These are phyloP conservation scores for Tychaedon coryphoeus DNA, from an alignment of 2,113 vertebrate genomes.

Conservation along the genomic window DNA sequence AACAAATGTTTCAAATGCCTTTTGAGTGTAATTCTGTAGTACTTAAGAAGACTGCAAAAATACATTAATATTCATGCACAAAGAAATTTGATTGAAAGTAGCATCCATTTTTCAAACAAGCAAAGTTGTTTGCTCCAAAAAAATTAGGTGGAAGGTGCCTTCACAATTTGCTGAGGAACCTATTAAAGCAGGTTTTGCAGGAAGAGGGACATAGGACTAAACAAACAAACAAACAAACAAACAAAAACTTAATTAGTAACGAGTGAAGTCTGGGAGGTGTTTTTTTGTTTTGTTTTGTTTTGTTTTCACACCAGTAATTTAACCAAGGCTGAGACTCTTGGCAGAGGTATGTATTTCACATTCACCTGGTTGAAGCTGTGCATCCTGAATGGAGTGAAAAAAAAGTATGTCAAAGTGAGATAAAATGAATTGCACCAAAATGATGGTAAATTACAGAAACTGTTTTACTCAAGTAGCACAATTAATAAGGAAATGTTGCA, in stretches of 20 bases:
- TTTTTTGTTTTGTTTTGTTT: neutral
- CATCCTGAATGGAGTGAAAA: neutral
- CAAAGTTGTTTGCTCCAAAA: neutral
- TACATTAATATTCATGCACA: neutral
- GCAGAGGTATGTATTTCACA: neutral
- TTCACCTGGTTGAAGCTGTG: neutral
- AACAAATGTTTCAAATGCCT: neutral
- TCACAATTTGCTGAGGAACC: neutral
- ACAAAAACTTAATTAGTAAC: neutral
- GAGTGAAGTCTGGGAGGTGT: neutral
- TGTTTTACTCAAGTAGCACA: neutral
- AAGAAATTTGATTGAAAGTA: neutral
- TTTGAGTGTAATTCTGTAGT: neutral
- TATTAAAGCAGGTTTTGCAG: neutral
- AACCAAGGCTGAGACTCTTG: neutral
- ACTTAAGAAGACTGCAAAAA: neutral
- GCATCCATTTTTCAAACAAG: neutral
- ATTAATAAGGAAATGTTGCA: neutral
- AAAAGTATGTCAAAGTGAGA: neutral
- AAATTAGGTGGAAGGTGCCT: neutral
- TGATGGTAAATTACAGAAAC: neutral
- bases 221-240: neutral
- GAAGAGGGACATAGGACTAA: neutral
- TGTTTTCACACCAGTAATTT: neutral
- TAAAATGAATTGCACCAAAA: neutral